Percentiles rank a stretch among this genome's conserved stretches.
Evolutionary conservation across 37 sponge, comb jelly and placozoan genomes (phyloP).

Genomic region (Tethya wilhelma): DNA sequence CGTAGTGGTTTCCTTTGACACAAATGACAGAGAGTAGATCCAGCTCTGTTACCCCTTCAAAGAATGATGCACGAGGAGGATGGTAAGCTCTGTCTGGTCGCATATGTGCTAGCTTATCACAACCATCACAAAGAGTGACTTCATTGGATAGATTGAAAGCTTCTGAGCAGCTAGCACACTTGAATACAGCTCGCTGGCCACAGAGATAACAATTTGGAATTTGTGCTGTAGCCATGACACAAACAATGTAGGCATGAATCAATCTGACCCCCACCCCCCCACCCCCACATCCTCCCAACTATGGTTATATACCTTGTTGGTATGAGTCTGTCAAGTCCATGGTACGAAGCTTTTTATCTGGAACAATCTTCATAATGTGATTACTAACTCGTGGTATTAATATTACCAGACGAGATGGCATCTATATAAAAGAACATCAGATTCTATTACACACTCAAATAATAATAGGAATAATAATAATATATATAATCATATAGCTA

Average conservation of each 20-base stretch:
- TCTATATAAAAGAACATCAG: slow-evolving; percentile 21
- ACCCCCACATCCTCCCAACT: no score
- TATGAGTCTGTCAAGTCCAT: not conserved
- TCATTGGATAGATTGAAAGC: not conserved
- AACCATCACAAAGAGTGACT: slow-evolving; percentile 8
- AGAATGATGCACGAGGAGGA: no score
- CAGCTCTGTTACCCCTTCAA: slow-evolving; percentile 41
- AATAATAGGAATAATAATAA: no score
- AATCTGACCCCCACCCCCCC: not conserved
- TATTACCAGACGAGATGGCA: slow-evolving; percentile 68
- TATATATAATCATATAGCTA: no score
- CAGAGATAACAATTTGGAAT: not conserved
- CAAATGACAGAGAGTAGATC: slow-evolving; percentile 91
- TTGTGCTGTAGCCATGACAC: not conserved
- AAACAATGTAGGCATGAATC: not conserved
- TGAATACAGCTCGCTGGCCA: not conserved
- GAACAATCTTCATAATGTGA: slow-evolving; percentile 85
- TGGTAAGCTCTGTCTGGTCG: not conserved
- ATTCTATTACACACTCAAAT: no score
- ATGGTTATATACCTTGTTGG: not conserved
- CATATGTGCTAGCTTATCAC: not conserved
- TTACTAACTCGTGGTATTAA: slow-evolving; percentile 95
- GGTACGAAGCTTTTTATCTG: slow-evolving; percentile 60
- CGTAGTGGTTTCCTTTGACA: slow-evolving; percentile 95
- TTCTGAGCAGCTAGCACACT: not conserved